Conservation (phyloP, 1,140 invertebrate species). For the Lethrus apterus region DNA sequence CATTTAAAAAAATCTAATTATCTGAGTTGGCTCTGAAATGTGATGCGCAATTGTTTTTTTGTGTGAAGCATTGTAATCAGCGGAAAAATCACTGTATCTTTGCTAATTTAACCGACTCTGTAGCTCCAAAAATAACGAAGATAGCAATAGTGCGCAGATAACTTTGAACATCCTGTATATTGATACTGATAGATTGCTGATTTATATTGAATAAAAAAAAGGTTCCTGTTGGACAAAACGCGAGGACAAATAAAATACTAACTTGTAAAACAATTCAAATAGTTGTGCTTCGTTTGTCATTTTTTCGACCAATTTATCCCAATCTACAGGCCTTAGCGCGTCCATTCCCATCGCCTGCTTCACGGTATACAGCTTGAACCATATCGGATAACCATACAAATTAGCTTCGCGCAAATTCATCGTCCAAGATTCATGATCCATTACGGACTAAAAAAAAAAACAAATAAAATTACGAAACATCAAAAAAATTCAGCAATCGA, state of each 20-base stretch:
- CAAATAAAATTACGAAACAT: not conserved
- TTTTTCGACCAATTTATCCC: constrained; percentile 76
- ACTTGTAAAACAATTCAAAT: constrained; percentile 88
- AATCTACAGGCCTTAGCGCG: constrained; percentile 72
- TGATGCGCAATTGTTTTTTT: too few species aligned
- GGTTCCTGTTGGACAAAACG: too few species aligned
- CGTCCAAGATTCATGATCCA: constrained; percentile 92
- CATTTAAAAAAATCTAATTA: too few species aligned
- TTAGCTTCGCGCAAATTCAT: constrained; percentile 95
- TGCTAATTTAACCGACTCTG: not conserved
- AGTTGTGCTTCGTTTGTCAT: constrained; percentile 76
- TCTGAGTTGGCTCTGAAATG: too few species aligned
- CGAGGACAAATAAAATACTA: too few species aligned
- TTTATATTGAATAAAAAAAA: too few species aligned
- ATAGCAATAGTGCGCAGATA: too few species aligned
- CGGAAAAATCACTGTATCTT: too few species aligned
- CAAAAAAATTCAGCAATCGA: constrained; percentile 1
- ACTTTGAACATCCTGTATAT: too few species aligned
- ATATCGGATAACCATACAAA: constrained; percentile 77
- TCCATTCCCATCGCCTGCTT: constrained; percentile 74
- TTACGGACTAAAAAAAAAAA: constrained; percentile 59
- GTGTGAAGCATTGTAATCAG: too few species aligned
- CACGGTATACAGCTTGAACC: constrained; percentile 84
- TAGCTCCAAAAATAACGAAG: not conserved
- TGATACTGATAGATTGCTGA: too few species aligned